phyloP scores from a whole-genome alignment of 1,140 invertebrate genomes.

The Drosophila murphyi region DNA sequence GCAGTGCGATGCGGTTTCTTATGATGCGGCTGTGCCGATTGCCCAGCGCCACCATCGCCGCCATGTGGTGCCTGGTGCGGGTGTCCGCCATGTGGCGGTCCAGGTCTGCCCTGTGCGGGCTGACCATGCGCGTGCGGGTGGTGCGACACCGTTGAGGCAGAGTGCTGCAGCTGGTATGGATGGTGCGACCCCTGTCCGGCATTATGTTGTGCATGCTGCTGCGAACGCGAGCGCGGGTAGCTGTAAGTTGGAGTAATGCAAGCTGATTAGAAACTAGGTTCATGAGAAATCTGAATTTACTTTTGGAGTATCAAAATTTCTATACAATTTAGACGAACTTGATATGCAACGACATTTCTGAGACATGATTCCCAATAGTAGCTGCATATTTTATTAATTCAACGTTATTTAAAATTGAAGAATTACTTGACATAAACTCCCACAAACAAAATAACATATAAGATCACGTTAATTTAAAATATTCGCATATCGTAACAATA shows the following conservation, averaged over 20 bases:
- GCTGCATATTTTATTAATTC: no score
- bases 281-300: no score
- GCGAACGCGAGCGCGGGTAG: constrained; percentile 77
- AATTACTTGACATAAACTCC: no score
- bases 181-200: constrained; percentile 58
- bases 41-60: constrained; percentile 32
- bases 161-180: constrained; percentile 74
- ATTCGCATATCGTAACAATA: not conserved
- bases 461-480: no score
- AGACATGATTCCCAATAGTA: no score
- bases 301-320: no score
- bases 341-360: no score
- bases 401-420: no score
- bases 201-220: constrained; percentile 71
- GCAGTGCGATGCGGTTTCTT: constrained; percentile 79
- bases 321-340: no score
- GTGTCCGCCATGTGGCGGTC: constrained; percentile 62
- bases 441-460: no score
- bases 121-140: constrained; percentile 71
- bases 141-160: constrained; percentile 74
- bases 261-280: no score
- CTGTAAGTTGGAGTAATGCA: constrained; percentile 15
- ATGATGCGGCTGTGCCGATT: constrained; percentile 51
- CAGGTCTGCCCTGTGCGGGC: constrained; percentile 53
- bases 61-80: constrained; percentile 61